Percentiles rank a stretch among this genome's conserved stretches.
phyloP scores from a whole-genome alignment of 1,140 invertebrate genomes.

The Drosophila orena region DNA sequence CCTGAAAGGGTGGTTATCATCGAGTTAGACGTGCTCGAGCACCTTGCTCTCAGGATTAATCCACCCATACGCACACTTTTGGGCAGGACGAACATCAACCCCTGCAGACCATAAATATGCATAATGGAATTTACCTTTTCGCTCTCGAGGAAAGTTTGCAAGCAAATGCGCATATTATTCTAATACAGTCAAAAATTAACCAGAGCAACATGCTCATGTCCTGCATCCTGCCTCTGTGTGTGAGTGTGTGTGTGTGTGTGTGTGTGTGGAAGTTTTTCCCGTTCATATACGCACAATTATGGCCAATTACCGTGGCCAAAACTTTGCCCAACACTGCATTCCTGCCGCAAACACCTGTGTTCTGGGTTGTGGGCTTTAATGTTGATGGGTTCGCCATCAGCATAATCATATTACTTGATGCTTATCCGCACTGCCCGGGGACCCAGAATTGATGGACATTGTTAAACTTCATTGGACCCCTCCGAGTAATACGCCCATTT shows the following conservation, averaged over 20 bases:
- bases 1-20: slow-evolving; percentile 12
- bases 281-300: slow-evolving; percentile 63
- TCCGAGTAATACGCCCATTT: slow-evolving; percentile 63
- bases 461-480: slow-evolving; percentile 71
- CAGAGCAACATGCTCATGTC: slow-evolving; percentile 38
- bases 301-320: slow-evolving; percentile 52
- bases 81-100: slow-evolving; percentile 31
- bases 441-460: slow-evolving; percentile 65
- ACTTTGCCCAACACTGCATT: slow-evolving; percentile 33
- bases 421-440: slow-evolving; percentile 11
- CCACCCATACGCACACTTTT: slow-evolving; percentile 22
- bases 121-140: slow-evolving; percentile 73
- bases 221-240: slow-evolving; percentile 10
- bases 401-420: slow-evolving; percentile 80
- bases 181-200: slow-evolving; percentile 74
- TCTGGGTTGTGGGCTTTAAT: slow-evolving; percentile 51
- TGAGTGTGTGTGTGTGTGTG: neutral
- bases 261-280: slow-evolving; percentile 63
- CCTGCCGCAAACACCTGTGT: slow-evolving; percentile 47
- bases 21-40: slow-evolving; percentile 44
- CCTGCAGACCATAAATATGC: slow-evolving; percentile 71
- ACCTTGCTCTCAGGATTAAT: slow-evolving; percentile 44
- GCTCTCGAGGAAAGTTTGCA: slow-evolving; percentile 76
- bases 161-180: slow-evolving; percentile 80
- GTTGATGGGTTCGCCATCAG: slow-evolving; percentile 56